Evolutionary conservation across 2,113 vertebrate genomes (phyloP).

Genomic region (Okapia johnstoni): DNA sequence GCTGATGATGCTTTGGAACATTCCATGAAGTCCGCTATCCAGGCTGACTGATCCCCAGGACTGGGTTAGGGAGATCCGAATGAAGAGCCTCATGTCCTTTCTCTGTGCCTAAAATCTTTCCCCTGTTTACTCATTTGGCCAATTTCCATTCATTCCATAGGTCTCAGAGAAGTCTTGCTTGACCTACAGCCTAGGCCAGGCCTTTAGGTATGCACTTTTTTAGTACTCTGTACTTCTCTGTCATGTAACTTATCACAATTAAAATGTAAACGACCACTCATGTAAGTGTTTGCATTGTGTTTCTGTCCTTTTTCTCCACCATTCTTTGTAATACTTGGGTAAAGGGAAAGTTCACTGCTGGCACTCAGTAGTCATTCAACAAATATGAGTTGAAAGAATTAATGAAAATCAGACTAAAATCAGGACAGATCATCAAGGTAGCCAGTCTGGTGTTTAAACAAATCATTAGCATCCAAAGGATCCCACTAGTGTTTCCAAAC

Average conservation of each 20-base stretch:
- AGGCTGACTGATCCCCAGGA: neutral
- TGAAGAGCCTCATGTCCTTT: neutral
- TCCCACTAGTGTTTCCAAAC: neutral
- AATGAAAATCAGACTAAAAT: slow-evolving; percentile 10
- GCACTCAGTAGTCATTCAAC: neutral
- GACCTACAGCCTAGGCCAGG: neutral
- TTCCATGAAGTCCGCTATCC: slow-evolving; percentile 12
- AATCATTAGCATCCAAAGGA: neutral
- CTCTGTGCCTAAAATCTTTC: neutral
- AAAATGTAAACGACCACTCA: neutral
- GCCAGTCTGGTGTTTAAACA: neutral
- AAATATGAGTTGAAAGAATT: neutral
- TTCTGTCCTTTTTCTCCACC: neutral
- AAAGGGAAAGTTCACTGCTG: neutral
- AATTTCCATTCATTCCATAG: neutral
- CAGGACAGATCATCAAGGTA: neutral
- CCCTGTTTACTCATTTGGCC: neutral
- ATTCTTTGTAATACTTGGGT: neutral
- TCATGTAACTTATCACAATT: neutral
- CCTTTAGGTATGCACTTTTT: neutral
- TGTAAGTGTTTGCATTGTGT: neutral
- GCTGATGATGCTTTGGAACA: slow-evolving; percentile 18
- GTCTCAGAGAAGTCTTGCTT: neutral
- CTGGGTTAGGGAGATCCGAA: neutral
- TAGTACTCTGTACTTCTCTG: neutral